Evolutionary conservation across 1,140 invertebrate species (phyloP).

Genomic region (Mylabris phalerata): DNA sequence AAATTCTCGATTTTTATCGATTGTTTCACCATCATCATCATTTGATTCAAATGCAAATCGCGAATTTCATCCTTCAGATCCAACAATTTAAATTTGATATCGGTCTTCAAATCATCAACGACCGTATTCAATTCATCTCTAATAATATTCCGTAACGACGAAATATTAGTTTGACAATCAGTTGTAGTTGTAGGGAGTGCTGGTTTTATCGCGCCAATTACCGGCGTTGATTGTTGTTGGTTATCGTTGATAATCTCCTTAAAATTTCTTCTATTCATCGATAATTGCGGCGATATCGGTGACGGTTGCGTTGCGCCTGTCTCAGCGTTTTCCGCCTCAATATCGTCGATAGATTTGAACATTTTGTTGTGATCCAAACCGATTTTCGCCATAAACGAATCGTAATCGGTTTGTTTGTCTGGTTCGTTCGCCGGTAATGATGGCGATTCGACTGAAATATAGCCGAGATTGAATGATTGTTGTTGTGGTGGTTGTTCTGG

Average conservation of each 20-base stretch:
- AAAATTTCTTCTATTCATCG: neutral
- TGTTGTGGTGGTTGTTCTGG: neutral
- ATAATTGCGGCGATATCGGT: neutral
- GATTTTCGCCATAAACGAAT: conserved; percentile 25
- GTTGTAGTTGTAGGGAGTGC: neutral
- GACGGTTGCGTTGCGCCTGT: conserved; percentile 4
- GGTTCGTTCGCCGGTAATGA: neutral
- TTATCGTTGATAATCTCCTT: neutral
- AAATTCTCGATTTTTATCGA: conserved; percentile 8
- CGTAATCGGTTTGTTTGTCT: conserved; percentile 4
- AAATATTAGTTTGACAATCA: neutral
- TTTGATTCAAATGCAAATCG: neutral
- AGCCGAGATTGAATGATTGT: neutral
- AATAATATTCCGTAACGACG: neutral
- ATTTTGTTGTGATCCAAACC: conserved; percentile 24
- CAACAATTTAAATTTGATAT: conserved; percentile 2
- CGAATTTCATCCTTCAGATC: neutral
- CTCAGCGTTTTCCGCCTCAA: too few relatives aligned
- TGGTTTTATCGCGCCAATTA: neutral
- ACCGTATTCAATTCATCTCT: neutral
- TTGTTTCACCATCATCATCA: conserved; percentile 1
- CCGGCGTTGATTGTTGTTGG: neutral
- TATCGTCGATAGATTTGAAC: neutral
- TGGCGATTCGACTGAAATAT: neutral
- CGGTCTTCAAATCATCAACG: conserved; percentile 4